Evolutionary conservation across 2,888 invertebrate genomes (phyloP), one percentile per base, ranked within the genome.

Genomic region (Sabatieria punctata): DNA sequence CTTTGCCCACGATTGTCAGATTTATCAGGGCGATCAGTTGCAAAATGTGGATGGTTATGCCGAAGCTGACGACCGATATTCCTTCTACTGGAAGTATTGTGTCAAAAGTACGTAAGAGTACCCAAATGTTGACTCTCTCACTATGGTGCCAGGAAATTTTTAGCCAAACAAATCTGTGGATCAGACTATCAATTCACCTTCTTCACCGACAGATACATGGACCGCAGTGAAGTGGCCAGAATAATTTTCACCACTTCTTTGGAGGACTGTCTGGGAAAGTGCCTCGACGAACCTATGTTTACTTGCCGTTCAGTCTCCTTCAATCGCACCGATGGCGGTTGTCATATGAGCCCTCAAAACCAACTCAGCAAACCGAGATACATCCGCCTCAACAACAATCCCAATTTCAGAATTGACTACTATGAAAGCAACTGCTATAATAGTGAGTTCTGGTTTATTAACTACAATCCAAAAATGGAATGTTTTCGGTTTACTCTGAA

Each of bases 31-130:
- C 3, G 51, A 51, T 27, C 49, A 49, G 25, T 8, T 48, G 2
- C 57, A 58, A 43, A 57, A 59, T 43, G 56, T 64, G 38, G 63
- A 63, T 48, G 61, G 60, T 4, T 56, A 59, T 45, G 58, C 62
- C 19, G 63, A 63, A 45, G 64, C 64, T 1, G 61, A 64, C 41
- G 64, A 64, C 45, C 51, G 60, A 23, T 64, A 57, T 46, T 59
- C 61, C 4, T 64, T 63, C 54, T 64, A 60, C 49, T 61, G 64
- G 61, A 64, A 64, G 49, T 64, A 62, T 47, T 64, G 64, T 49
- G 53, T 64, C 25, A 22, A 38, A 47, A 45, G 39, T 46, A 41
- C 13, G 30, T 15, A 15, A 30, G 30, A 30, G 30, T 30, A 30
- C 30, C 15, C 8, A 8, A 30, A 30, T 30, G 30, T 30, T 11